These are phyloP conservation scores for Hirtodrosophila confusa DNA, from an alignment of 2,888 invertebrate genomes.

Conservation along the genomic window DNA sequence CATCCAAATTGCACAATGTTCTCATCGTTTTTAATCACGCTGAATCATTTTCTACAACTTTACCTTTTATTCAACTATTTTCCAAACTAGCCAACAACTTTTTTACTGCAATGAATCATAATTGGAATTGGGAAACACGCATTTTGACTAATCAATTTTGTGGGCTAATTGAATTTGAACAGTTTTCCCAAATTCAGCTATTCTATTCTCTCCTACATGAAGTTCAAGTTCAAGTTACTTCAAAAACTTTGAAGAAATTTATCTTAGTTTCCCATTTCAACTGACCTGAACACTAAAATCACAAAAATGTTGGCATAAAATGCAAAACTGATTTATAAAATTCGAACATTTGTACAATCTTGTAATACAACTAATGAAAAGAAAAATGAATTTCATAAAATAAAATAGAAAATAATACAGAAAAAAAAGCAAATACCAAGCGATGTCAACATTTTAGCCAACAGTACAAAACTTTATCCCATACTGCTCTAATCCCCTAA, in stretches of 20 bases:
- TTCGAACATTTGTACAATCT: slow-evolving; percentile 60
- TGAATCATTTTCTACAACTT: slow-evolving; percentile 32
- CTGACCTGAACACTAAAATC: slow-evolving; percentile 28
- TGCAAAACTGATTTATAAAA: slow-evolving; percentile 67
- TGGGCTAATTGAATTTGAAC: slow-evolving; percentile 10
- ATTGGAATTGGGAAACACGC: slow-evolving; percentile 2
- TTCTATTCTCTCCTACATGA: no score
- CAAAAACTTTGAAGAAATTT: neutral
- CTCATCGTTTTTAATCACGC: slow-evolving; percentile 53
- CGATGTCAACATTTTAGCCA: slow-evolving; percentile 84
- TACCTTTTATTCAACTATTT: slow-evolving; percentile 33
- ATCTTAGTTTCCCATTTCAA: slow-evolving; percentile 29
- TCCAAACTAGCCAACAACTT: slow-evolving; percentile 43
- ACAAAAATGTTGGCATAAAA: slow-evolving; percentile 83
- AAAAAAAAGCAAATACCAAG: slow-evolving; percentile 69
- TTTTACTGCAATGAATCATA: slow-evolving; percentile 11
- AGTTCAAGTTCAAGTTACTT: no score
- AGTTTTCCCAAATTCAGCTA: neutral
- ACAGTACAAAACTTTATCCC: slow-evolving; percentile 57
- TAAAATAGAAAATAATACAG: slow-evolving; percentile 25
- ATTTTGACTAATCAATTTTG: neutral
- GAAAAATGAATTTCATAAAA: slow-evolving; percentile 18
- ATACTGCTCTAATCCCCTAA: slow-evolving; percentile 23
- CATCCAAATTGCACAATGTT: slow-evolving; percentile 40
- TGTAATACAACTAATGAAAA: slow-evolving; percentile 39